Conservation (phyloP, 2,797 vertebrate species). For the Chiloscyllium punctatum region DNA sequence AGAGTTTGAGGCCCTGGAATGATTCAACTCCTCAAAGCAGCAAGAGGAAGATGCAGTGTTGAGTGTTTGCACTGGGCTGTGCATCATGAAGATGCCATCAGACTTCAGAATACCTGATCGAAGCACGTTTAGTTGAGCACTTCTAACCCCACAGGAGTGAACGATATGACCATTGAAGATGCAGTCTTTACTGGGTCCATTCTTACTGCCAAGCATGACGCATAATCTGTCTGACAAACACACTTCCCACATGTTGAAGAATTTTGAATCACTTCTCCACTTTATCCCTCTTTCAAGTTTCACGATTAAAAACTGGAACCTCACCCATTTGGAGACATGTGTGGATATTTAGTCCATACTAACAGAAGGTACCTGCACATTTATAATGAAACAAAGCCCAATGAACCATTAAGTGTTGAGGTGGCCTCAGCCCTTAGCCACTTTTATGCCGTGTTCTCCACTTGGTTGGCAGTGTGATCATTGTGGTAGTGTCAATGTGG, state of each 20-base stretch:
- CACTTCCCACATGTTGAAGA: too few relatives aligned
- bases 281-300: neutral
- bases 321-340: too few relatives aligned
- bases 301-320: too few relatives aligned
- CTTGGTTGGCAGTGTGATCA: too few relatives aligned
- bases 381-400: too few relatives aligned
- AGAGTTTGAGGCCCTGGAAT: neutral
- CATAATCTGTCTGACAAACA: neutral
- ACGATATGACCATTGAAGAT: neutral
- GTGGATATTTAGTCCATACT: too few relatives aligned
- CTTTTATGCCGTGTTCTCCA: too few relatives aligned
- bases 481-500: too few relatives aligned
- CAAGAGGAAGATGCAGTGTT: neutral
- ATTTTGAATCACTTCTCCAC: neutral
- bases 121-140: neutral
- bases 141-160: neutral
- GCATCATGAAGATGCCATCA: neutral
- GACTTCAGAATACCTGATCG: neutral
- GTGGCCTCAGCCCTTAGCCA: too few relatives aligned
- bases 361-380: too few relatives aligned
- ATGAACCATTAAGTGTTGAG: too few relatives aligned
- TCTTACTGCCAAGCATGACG: neutral
- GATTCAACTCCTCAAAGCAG: neutral
- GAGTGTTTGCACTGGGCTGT: neutral
- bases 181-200: neutral